Evolutionary conservation across 2,113 vertebrate genomes (phyloP).

Genomic region (Zapus hudsonius): DNA sequence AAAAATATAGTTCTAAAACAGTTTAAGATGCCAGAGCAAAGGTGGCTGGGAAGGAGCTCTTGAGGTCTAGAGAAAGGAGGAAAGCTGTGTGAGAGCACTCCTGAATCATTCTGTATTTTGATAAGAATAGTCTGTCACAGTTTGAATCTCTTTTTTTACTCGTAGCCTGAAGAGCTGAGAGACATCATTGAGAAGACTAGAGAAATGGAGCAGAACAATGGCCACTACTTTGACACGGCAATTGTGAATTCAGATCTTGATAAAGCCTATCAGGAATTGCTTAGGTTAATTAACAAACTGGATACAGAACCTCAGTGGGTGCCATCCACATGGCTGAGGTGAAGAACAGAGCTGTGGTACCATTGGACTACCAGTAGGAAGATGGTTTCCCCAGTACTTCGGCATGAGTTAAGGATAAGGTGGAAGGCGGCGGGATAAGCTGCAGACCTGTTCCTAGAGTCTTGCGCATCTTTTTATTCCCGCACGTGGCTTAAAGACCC

Average conservation of each 20-base stretch:
- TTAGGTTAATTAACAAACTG: constrained; percentile 93
- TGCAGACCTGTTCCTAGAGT: constrained; percentile 59
- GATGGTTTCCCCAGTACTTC: constrained; percentile 31
- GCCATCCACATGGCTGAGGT: constrained; percentile 94
- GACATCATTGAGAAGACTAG: constrained; percentile 95
- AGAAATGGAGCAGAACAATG: constrained; percentile 96
- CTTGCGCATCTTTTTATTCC: constrained; percentile 61
- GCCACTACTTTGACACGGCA: constrained; percentile 94
- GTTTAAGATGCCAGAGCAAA: neutral
- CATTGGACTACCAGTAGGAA: constrained; percentile 56
- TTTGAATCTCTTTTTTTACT: constrained; percentile 65
- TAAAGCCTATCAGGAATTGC: constrained; percentile 93
- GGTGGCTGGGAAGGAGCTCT: neutral
- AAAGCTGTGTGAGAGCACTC: neutral
- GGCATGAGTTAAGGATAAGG: constrained; percentile 51
- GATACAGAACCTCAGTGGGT: constrained; percentile 99
- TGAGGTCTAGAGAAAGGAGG: neutral
- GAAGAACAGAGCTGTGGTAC: constrained; percentile 72
- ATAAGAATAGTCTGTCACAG: constrained; percentile 8
- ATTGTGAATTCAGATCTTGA: constrained; percentile 94
- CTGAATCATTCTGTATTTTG: neutral
- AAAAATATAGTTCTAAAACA: constrained; percentile 4
- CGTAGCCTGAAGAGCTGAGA: constrained; percentile 94
- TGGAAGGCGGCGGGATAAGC: constrained; percentile 28
- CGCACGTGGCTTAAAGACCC: constrained; percentile 61